These are phyloP conservation scores for Lanistes nyassanus DNA, from an alignment of 1,140 invertebrate species.

Conservation along the genomic window DNA sequence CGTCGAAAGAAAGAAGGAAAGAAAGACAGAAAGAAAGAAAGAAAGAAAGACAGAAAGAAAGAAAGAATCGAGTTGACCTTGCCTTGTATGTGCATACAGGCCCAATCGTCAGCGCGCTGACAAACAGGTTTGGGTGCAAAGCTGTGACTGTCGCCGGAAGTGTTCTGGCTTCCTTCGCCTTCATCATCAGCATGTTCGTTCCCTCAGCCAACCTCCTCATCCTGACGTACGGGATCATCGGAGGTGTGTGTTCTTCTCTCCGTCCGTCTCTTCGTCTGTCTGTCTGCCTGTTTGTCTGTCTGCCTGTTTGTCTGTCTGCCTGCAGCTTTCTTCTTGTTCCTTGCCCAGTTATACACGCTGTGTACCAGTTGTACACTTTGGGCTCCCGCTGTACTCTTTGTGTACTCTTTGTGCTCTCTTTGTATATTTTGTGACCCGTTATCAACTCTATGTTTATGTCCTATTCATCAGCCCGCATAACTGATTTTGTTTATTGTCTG, in stretches of 20 bases:
- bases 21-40: too few species aligned
- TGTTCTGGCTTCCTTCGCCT: conserved; percentile 80
- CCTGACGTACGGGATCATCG: conserved; percentile 92
- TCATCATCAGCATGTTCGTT: conserved; percentile 82
- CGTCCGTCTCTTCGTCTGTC: neutral
- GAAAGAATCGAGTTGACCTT: neutral
- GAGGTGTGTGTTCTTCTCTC: conserved; percentile 74
- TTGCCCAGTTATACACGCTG: neutral
- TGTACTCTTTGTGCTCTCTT: too few species aligned
- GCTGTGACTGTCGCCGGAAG: conserved; percentile 87
- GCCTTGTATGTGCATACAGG: conserved; percentile 71
- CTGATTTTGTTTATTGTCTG: too few species aligned
- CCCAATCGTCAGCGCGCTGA: conserved; percentile 89
- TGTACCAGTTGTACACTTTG: neutral
- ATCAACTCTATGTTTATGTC: too few species aligned
- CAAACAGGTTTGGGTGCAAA: conserved; percentile 88
- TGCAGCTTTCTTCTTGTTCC: neutral
- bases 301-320: neutral
- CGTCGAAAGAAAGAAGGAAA: too few species aligned
- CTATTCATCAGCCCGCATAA: too few species aligned
- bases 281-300: neutral
- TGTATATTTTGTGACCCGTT: too few species aligned
- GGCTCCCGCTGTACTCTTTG: too few species aligned
- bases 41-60: neutral
- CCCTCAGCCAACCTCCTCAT: conserved; percentile 87